phyloP scores from a whole-genome alignment of 2,797 vertebrate species.

The Spea hammondii region DNA sequence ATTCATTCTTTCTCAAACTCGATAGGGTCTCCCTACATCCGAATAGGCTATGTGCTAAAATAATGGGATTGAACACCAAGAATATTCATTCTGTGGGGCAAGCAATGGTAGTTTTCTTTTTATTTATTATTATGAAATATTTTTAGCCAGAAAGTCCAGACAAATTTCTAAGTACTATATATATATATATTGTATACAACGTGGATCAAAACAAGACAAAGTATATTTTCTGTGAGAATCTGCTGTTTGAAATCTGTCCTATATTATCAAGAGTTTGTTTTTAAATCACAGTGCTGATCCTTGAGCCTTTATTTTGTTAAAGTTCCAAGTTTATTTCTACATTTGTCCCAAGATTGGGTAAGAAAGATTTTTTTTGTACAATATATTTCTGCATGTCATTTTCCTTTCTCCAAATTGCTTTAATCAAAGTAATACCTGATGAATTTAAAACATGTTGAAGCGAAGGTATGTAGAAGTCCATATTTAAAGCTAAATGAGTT shows the following conservation, averaged over 20 bases:
- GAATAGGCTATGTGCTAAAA: too few relatives aligned
- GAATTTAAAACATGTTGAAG: constrained; percentile 36
- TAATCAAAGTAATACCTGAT: constrained; percentile 43
- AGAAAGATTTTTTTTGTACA: constrained; percentile 20
- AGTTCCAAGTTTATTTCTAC: constrained; percentile 33
- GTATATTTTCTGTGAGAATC: neutral
- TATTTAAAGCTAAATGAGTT: constrained; percentile 42
- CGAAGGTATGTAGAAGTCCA: constrained; percentile 7
- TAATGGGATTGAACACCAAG: too few relatives aligned
- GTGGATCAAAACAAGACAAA: neutral
- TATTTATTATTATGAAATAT: too few relatives aligned
- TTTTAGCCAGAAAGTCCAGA: too few relatives aligned
- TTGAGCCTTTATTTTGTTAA: constrained; percentile 39
- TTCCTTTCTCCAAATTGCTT: constrained; percentile 38
- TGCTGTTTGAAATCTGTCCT: neutral
- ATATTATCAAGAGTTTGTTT: constrained; percentile 16
- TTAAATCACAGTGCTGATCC: constrained; percentile 30
- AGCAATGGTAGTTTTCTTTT: too few relatives aligned
- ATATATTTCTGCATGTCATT: constrained; percentile 21
- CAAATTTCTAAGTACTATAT: too few relatives aligned
- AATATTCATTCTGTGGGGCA: too few relatives aligned
- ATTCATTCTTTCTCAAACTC: too few relatives aligned
- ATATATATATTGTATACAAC: too few relatives aligned
- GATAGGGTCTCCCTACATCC: too few relatives aligned
- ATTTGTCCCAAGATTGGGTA: constrained; percentile 17